Evolutionary conservation across 2,888 invertebrate species (phyloP), one percentile per base, ranked within the genome.

Genomic region (Scrobipalpa costella): DNA sequence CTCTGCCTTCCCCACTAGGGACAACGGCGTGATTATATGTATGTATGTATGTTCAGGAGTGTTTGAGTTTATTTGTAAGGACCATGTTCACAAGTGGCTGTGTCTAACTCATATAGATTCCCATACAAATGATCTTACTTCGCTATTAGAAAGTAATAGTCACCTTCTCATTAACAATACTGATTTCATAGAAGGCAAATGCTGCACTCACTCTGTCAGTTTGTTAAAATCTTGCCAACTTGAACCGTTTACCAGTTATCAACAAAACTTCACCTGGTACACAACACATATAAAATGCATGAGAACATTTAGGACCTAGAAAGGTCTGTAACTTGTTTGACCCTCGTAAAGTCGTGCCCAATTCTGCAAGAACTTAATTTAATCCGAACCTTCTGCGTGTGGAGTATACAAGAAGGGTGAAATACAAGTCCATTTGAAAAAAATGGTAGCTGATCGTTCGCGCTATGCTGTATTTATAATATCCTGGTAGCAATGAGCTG

Each of bases 331-430:
- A 59, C 44, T 44, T 59, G 27, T 27, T 21, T 9, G 13, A 44
- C 44, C 59, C 40, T 44, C 40, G 27, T 59, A 38, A 58, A 40
- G 19, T 58, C 33, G 11, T 21, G 21, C 59, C 44, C 59, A 44
- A 59, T 44, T 44, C 59, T 27, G 11, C 7, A 7, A 11, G 21
- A 40, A 47, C 59, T 59, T 5, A 19, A 38, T 59, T 59, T 59
- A 27, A 44, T 59, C 38, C 44, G 11, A 21, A n/a, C 21, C 27
- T 27, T 8, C 27, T 44, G 44, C 59, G 59, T 59, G 44, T 1
- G 9, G 0, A n/a, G 44, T 59, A 7, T 59, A 59, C 44, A 59
- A 21, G 19, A 13, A 19, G 21, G 17, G 17, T 21, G 21, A 21
- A 58, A 36, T 40, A 38, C 57, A 57, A 57, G 33, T 7, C 0